Evolutionary conservation across 2,888 invertebrate species (phyloP), one percentile per base, ranked within the genome.

Genomic region (Callyntrura guangdongensis): DNA sequence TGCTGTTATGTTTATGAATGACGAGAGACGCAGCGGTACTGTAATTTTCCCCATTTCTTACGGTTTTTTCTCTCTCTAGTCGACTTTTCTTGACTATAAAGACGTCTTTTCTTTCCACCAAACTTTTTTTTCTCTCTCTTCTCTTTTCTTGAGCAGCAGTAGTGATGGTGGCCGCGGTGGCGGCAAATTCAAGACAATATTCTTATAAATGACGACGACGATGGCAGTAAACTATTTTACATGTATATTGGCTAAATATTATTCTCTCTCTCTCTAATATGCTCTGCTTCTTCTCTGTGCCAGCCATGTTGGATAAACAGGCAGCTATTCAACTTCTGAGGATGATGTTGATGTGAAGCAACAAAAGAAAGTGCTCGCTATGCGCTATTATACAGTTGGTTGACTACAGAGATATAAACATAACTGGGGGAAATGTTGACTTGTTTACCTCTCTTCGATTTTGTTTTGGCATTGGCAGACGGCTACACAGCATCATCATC

Each of bases 141-240:
- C 1, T 25, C 12, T 27, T 67, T 67, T 67, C 3, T 27, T 61
- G 8, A n/a, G 64, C 11, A 53, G n/a, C 53, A 14, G 14, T 27
- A 67, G 27, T 67, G 6, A 36, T 36, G n/a, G 2, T 12, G 5
- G 20, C 45, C n/a, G 6, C 8, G 9, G 25, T 25, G 9, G 82
- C n/a, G 9, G 82, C 5, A 64, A 82, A 27, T 20, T 53, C 20
- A 69, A 12, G 45, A 72, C 53, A 72, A 69, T 14, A 69, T 85
- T 53, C 27, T 72, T 69, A 85, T 85, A 53, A 85, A 85, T 69
- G 84, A 67, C 67, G 53, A 85, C 56, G 84, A 69, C 67, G 53
- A 85, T 56, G 27, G 56, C 69, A 72, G 72, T 72, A 25, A 85
- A 72, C 84, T 56, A 85, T 83, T 83, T 83, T 83, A 67, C 64